Conservation (phyloP, 2,888 invertebrate genomes). For the Neria commutata region DNA sequence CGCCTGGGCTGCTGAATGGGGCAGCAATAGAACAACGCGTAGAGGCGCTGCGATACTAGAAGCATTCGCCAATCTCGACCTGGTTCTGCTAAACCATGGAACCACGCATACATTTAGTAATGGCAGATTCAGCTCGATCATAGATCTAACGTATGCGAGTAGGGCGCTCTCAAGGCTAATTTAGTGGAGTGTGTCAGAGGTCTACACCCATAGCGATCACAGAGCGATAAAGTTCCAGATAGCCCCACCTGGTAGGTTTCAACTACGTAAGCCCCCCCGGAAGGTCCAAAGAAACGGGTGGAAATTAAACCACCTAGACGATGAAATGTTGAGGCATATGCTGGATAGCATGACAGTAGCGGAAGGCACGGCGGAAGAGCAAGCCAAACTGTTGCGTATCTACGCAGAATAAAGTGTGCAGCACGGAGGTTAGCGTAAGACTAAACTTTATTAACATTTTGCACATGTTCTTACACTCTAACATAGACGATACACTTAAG, state of each 20-base stretch:
- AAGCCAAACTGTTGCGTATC: too few relatives aligned
- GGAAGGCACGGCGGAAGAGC: not conserved
- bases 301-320: not conserved
- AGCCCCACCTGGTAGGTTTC: not conserved
- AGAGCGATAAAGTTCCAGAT: not conserved
- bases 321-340: not conserved
- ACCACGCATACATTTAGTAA: not conserved
- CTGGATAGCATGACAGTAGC: not conserved
- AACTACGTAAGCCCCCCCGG: not conserved
- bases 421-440: too few relatives aligned
- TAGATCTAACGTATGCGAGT: not conserved
- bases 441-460: too few relatives aligned
- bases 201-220: not conserved
- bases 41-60: slow-evolving; percentile 10
- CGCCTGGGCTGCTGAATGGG: slow-evolving; percentile 19
- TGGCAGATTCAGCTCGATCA: not conserved
- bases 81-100: not conserved
- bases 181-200: not conserved
- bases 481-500: too few relatives aligned
- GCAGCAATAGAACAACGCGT: not conserved
- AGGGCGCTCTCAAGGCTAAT: not conserved
- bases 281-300: not conserved
- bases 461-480: too few relatives aligned
- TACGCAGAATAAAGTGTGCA: too few relatives aligned
- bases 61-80: not conserved